Conservation (phyloP, 2,888 invertebrate species). For the Lasioglossum villosulum region DNA sequence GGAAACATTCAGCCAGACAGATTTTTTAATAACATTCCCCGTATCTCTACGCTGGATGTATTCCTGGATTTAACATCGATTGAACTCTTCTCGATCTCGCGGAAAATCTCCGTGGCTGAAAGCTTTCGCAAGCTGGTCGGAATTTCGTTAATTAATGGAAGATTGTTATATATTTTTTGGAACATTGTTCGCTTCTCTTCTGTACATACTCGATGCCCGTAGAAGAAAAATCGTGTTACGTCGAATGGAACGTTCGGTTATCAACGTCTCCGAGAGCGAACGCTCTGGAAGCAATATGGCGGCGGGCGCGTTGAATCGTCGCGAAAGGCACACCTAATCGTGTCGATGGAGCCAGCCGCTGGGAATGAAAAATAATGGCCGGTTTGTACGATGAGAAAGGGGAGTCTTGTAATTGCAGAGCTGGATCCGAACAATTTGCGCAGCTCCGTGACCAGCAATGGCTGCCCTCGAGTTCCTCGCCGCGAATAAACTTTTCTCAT, state of each 20-base stretch:
- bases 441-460: background rate
- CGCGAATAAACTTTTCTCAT: conserved; percentile 70
- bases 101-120: background rate
- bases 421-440: background rate
- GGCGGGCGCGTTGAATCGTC: background rate
- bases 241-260: background rate
- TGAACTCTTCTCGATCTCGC: background rate
- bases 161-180: background rate
- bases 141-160: background rate
- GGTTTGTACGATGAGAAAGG: background rate
- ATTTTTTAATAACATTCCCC: background rate
- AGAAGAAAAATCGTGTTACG: background rate
- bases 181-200: background rate
- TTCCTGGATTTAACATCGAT: background rate
- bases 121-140: background rate
- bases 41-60: background rate
- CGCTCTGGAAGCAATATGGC: background rate
- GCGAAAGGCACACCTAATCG: background rate
- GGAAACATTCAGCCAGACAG: background rate
- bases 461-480: background rate
- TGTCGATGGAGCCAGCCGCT: background rate
- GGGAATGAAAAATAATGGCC: background rate
- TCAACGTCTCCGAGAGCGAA: background rate
- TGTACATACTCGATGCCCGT: background rate
- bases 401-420: background rate